phyloP scores from a whole-genome alignment of 2,888 invertebrate genomes.

The Metallyticus violacea region DNA sequence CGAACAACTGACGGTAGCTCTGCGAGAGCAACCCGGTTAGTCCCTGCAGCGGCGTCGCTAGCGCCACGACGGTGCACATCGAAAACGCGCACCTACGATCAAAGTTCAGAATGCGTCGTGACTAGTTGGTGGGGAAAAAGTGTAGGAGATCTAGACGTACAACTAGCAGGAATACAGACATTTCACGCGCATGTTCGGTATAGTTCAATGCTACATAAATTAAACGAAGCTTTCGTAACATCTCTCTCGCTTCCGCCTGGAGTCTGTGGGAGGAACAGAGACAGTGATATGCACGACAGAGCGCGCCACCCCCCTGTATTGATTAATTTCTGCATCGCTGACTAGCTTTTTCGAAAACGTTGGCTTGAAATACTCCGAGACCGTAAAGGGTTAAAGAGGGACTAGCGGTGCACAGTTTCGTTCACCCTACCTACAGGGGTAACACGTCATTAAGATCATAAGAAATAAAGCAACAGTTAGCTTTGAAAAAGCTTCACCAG shows the following conservation, averaged over 20 bases:
- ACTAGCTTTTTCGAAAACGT: slow-evolving; percentile 4
- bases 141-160: background rate
- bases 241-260: background rate
- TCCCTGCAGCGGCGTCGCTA: background rate
- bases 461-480: no score
- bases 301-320: slow-evolving; percentile 1
- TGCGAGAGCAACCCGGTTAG: background rate
- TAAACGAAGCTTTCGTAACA: background rate
- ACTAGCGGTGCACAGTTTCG: background rate
- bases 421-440: background rate
- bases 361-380: background rate
- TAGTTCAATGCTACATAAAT: background rate
- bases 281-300: background rate
- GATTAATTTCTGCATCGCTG: slow-evolving; percentile 3
- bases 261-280: background rate
- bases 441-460: background rate
- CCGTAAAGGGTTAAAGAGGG: background rate
- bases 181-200: background rate
- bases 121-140: background rate
- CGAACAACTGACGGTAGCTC: background rate
- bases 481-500: no score
- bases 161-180: background rate
- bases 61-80: background rate
- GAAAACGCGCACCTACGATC: background rate
- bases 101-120: background rate